Evolutionary conservation across 2,888 invertebrate species (phyloP), one percentile per base, ranked within the genome.

Genomic region (Trichacis sp.): DNA sequence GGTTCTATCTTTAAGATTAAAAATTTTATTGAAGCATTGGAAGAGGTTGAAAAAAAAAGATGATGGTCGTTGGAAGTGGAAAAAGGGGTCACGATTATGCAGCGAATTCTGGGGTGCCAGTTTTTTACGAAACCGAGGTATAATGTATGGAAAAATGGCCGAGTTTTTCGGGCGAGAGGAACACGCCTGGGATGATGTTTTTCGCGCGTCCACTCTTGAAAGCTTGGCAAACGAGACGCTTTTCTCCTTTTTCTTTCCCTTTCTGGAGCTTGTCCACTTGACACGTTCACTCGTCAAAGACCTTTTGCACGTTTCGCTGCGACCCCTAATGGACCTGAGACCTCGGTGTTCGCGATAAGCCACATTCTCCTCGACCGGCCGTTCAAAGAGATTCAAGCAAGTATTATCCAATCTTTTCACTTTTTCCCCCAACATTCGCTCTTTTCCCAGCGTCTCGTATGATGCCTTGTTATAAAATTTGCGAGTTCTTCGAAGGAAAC

Each of bases 241-340:
- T 49, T 49, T 38, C 52, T 53, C 36, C 49, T 19, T 54, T 42
- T 45, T 14, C 62, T 49, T 43, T 51, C 51, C 43, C 51, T 40
- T 42, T 49, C 45, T 19, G 12, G 33, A 30, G 62, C 50, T 49
- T 55, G 65, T 67, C 69, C 73, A 75, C 74, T 75, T 74, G 76
- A 78, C 77, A 71, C 73, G 74, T 76, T 76, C 75, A 71, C 73
- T 69, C 71, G 72, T 75, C 75, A 77, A 78, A 78, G 75, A 71
- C 71, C 68, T 68, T 72, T 73, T 73, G 71, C 71, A 66, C 68
- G 71, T 70, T 53, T 59, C 58, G 64, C 57, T 72, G 69, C 68
- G 72, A 66, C 68, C 68, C 67, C 73, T 79, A 78, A 78, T 76
- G 77, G 76, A 77, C 70, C 69, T 66, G 64, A 76, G 73, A 75